Conservation (phyloP, 2,113 vertebrate species). For the Brachyhypopomus gauderio region DNA sequence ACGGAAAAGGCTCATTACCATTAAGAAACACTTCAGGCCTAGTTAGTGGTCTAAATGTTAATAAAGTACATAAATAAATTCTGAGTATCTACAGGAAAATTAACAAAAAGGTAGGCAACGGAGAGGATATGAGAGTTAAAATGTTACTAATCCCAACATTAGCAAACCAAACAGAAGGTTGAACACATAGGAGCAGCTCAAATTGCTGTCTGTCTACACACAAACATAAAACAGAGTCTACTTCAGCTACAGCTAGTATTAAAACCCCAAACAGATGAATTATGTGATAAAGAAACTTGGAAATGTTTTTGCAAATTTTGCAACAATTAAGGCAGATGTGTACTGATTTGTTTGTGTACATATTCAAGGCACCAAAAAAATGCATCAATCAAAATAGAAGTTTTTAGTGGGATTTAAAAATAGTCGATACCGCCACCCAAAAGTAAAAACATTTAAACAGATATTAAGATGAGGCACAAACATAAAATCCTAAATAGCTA, state of each 20-base stretch:
- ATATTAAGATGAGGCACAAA: constrained; percentile 25
- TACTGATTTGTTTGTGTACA: constrained; percentile 53
- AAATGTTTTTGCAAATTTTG: constrained; percentile 51
- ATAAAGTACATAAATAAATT: constrained; percentile 31
- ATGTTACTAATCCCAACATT: neutral
- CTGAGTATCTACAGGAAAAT: constrained; percentile 4
- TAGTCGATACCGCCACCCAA: constrained; percentile 1
- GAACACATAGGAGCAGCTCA: neutral
- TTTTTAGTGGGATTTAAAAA: constrained; percentile 51
- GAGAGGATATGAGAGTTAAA: neutral
- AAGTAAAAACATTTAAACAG: constrained; percentile 27
- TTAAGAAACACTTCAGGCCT: neutral
- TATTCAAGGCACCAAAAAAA: constrained; percentile 63
- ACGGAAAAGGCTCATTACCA: neutral
- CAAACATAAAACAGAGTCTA: constrained; percentile 22
- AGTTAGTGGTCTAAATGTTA: neutral
- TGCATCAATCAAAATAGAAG: constrained; percentile 46
- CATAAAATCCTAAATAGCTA: constrained; percentile 18
- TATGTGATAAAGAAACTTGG: constrained; percentile 6
- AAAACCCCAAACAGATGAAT: constrained; percentile 7
- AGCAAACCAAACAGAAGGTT: neutral
- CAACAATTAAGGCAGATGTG: constrained; percentile 68
- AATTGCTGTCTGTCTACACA: neutral
- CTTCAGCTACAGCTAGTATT: neutral
- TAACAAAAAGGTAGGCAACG: neutral